Evolutionary conservation across 2,113 vertebrate species (phyloP).

Genomic region (Catharus fuscescens): DNA sequence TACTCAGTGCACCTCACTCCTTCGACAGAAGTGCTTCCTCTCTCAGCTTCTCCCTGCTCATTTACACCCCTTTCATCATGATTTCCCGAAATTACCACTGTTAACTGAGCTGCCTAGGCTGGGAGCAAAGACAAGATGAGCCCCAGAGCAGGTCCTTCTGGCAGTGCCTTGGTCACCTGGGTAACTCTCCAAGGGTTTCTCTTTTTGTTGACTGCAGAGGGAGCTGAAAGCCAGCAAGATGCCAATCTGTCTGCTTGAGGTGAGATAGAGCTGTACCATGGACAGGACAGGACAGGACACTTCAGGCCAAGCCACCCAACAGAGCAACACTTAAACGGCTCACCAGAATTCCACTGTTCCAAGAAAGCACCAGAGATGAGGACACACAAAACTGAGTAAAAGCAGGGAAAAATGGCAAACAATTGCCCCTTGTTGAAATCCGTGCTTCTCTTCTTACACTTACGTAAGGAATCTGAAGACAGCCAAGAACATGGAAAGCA

Average conservation of each 20-base stretch:
- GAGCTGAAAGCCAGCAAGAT: constrained; percentile 62
- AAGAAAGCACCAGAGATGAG: background rate
- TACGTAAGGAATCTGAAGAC: background rate
- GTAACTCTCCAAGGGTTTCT: background rate
- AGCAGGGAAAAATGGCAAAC: rapidly evolving
- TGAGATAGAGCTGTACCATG: background rate
- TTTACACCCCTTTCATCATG: background rate
- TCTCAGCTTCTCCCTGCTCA: background rate
- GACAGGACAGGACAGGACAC: background rate
- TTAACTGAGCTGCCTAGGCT: background rate
- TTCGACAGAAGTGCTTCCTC: background rate
- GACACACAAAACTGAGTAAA: background rate
- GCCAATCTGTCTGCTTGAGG: background rate
- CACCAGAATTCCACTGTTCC: background rate
- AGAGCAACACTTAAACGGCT: background rate
- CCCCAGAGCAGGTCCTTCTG: background rate
- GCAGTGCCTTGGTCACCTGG: background rate
- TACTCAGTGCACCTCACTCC: background rate
- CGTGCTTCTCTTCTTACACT: background rate
- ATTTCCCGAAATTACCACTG: background rate
- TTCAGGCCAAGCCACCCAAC: background rate
- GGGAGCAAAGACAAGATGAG: background rate
- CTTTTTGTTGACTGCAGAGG: constrained; percentile 59
- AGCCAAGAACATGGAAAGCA: background rate
- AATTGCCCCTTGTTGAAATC: background rate